phyloP scores from a whole-genome alignment of 2,888 invertebrate genomes.

The Ophioninae sp. region DNA sequence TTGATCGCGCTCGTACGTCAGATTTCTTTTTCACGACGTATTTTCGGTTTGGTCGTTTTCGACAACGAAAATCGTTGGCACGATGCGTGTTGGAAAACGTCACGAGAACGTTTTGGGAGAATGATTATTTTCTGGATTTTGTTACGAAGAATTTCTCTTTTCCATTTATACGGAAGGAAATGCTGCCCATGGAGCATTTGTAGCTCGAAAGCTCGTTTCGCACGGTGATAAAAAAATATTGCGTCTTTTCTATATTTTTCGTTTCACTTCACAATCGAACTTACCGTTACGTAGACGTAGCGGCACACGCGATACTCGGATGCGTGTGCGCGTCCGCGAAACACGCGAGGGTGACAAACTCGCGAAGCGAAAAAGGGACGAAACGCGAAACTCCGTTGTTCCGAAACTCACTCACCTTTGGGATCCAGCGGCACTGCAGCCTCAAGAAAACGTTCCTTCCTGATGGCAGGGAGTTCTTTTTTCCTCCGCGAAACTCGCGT shows the following conservation, averaged over 20 bases:
- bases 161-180: conserved; percentile 17
- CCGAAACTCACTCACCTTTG: conserved; percentile 58
- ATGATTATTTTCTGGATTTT: background rate
- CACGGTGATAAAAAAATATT: background rate
- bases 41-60: background rate
- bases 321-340: conserved; percentile 4
- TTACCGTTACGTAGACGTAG: conserved; percentile 20
- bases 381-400: conserved; percentile 38
- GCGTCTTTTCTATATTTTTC: background rate
- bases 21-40: conserved; percentile 11
- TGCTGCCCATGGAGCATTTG: background rate
- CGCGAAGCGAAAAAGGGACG: conserved; percentile 30
- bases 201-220: background rate
- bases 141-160: conserved; percentile 4
- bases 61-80: conserved; percentile 13
- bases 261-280: background rate
- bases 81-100: background rate
- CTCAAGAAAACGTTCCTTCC: conserved; percentile 26
- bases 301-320: background rate
- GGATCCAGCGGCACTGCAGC: conserved; percentile 54
- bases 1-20: conserved; percentile 37
- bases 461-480: conserved; percentile 21
- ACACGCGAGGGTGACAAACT: conserved; percentile 29
- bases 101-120: conserved; percentile 3
- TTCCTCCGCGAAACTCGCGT: background rate